Conservation (phyloP, 2,888 invertebrate genomes). For the Masnerella sp. region DNA sequence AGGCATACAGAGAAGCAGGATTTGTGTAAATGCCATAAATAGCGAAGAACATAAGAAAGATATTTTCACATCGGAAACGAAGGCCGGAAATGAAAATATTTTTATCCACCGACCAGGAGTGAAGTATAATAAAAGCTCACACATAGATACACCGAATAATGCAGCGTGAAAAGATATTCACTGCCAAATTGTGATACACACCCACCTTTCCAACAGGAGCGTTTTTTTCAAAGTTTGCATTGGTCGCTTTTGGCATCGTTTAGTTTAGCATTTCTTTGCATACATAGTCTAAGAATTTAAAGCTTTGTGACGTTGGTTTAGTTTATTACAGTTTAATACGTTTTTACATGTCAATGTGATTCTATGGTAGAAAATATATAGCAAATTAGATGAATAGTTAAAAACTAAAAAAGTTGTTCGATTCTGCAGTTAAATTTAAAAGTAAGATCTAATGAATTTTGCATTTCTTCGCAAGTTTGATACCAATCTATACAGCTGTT, state of each 20-base stretch:
- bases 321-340: background rate
- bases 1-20: background rate
- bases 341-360: background rate
- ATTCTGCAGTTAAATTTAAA: background rate
- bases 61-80: slow-evolving; percentile 47
- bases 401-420: slow-evolving; percentile 25
- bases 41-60: slow-evolving; percentile 11
- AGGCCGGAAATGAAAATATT: slow-evolving; percentile 32
- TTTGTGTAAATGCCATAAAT: slow-evolving; percentile 5
- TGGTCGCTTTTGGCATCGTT: slow-evolving; percentile 9
- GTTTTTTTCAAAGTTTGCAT: slow-evolving; percentile 63
- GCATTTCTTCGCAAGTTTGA: slow-evolving; percentile 5
- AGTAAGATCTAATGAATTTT: too few species aligned
- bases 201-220: slow-evolving; percentile 71
- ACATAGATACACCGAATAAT: slow-evolving; percentile 63
- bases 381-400: background rate
- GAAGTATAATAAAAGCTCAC: slow-evolving; percentile 46
- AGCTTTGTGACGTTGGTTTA: background rate
- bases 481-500: slow-evolving; percentile 9
- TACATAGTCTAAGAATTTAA: too few species aligned
- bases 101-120: slow-evolving; percentile 45
- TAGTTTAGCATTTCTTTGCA: background rate
- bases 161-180: slow-evolving; percentile 73
- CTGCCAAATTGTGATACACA: slow-evolving; percentile 78
- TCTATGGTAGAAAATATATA: background rate